These are phyloP conservation scores for Caenorhabditis japonica DNA, from an alignment of 2,888 invertebrate species.

Conservation along the genomic window DNA sequence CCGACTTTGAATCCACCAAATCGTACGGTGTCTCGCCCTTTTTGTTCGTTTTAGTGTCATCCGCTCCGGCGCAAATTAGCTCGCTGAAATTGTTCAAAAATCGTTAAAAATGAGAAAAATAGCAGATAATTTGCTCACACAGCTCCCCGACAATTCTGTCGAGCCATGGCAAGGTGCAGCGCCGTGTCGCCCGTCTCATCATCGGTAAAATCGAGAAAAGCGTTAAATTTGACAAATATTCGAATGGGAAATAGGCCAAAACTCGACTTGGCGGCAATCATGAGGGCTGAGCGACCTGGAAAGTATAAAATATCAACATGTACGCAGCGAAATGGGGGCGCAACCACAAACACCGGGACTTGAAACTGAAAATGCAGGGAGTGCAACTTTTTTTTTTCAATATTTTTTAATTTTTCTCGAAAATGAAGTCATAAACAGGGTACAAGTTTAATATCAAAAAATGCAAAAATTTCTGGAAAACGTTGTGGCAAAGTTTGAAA, in stretches of 20 bases:
- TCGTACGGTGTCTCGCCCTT: slow-evolving; percentile 17
- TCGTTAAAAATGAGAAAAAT: not conserved
- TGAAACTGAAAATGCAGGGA: too few species aligned
- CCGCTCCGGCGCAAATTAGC: slow-evolving; percentile 20
- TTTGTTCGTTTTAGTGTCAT: slow-evolving; percentile 19
- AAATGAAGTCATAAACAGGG: too few species aligned
- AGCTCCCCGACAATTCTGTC: slow-evolving; percentile 26
- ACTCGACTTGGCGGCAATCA: slow-evolving; percentile 16
- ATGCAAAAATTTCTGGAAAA: too few species aligned
- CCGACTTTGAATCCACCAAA: slow-evolving; percentile 6
- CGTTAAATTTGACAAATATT: slow-evolving; percentile 26
- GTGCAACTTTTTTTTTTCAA: too few species aligned
- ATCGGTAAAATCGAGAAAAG: slow-evolving; percentile 19
- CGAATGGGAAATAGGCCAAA: slow-evolving; percentile 48
- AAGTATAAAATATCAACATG: too few species aligned
- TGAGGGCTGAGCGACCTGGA: slow-evolving; percentile 37
- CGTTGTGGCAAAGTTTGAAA: too few species aligned
- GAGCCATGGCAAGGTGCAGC: slow-evolving; percentile 8
- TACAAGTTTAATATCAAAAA: too few species aligned
- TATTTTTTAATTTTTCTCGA: too few species aligned
- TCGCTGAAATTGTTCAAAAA: not conserved
- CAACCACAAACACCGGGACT: too few species aligned
- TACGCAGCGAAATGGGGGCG: too few species aligned
- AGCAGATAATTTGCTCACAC: not conserved
- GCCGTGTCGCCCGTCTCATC: slow-evolving; percentile 41